Evolutionary conservation across 2,888 invertebrate species (phyloP), one percentile per base, ranked within the genome.

Genomic region (Monopis laevigella): DNA sequence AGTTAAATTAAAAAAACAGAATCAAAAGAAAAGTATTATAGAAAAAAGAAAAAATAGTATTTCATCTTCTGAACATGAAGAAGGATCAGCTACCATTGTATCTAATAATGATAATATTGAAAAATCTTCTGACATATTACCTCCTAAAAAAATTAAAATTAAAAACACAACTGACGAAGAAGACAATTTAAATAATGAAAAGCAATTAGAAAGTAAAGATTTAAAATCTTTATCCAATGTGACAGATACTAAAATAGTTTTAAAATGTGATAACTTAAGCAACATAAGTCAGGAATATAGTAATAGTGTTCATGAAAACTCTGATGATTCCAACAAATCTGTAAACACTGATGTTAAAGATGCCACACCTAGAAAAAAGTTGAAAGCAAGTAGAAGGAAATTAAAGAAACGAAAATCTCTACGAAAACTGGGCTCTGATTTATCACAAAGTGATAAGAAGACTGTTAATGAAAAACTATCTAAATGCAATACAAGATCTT

Each of bases 41-140:
- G 69, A 74, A 47, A 75, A 73, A 43, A 60, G 75, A 46, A 74
- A 78, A 55, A 78, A 73, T 45, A 75, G 77, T 59, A 65, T 80
- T 11, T 77, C 77, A 0, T 77, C 78, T 14, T 60, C 63, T 30
- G 77, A 75, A 30, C 66, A 69, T 36, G 70, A 70, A n/a, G 67
- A 69, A 6, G 48, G 49, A 3, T 56, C 59, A 13, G 56, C 58
- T 27, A 53, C 55, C 29, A 39, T 18, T 21, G 40, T 38, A 13
- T 29, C 39, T 24, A 42, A n/a, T 10, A 14, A 40, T 24, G 16
- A 38, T 38, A n/a, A 29, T 26, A 21, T 4, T 11, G 30, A 36
- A 13, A 10, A 41, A 21, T 65, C 66, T 29, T 64, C 62, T 45
- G 69, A 75, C 36, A 55, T 64, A 39, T 55, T 74, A 53, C 78